phyloP scores from a whole-genome alignment of 2,797 vertebrate genomes.

The Hirundo rustica region DNA sequence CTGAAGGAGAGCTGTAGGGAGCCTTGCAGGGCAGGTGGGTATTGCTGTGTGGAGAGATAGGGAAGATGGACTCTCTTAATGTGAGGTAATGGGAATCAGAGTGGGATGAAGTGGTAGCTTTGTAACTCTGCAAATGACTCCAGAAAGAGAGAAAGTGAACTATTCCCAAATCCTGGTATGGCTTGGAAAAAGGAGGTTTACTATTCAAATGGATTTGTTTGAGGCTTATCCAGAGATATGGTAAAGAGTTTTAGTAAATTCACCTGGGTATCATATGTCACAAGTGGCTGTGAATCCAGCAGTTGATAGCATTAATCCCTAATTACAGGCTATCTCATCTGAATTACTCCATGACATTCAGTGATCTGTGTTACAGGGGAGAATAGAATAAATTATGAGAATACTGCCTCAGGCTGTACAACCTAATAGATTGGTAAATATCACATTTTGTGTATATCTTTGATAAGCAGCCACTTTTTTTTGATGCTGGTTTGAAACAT shows the following conservation, averaged over 20 bases:
- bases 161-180: not conserved
- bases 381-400: not conserved
- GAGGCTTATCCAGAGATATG: not conserved
- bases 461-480: not conserved
- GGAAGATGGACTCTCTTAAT: not conserved
- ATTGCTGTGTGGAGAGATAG: not conserved
- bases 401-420: not conserved
- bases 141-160: not conserved
- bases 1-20: not conserved
- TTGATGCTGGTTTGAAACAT: not conserved
- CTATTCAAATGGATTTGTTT: not conserved
- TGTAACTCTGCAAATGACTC: not conserved
- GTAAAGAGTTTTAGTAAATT: not conserved
- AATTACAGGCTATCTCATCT: slow-evolving; percentile 1
- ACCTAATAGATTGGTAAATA: slow-evolving; percentile 2
- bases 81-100: not conserved
- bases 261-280: not conserved
- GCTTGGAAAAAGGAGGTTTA: not conserved
- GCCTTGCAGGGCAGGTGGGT: not conserved
- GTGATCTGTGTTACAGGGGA: not conserved
- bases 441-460: not conserved
- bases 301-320: not conserved
- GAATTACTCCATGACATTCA: not conserved
- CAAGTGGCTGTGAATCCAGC: not conserved
- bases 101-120: not conserved